A percentile compares a stretch with the other conserved stretches of the same genome.
Conservation (phyloP, 2,113 vertebrate species). For the Xerus inauris region DNA sequence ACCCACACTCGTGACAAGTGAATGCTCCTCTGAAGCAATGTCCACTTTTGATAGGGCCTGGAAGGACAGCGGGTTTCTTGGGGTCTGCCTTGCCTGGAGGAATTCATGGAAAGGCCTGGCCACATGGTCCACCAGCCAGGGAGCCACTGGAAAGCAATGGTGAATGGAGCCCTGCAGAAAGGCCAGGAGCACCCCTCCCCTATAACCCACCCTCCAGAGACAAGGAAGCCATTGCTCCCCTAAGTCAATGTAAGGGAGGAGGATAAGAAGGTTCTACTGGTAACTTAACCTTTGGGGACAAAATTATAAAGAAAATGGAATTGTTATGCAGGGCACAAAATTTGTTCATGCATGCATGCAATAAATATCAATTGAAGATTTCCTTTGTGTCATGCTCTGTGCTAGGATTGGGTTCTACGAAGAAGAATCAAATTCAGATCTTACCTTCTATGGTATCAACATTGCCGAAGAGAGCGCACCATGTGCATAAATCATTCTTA, state of each 20-base stretch:
- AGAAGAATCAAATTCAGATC: background rate
- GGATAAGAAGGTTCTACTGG: background rate
- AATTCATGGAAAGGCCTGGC: background rate
- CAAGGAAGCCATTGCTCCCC: background rate
- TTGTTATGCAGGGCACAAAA: background rate
- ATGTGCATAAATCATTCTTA: background rate
- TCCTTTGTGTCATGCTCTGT: background rate
- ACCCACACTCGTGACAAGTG: background rate
- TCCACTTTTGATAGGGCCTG: background rate
- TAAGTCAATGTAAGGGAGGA: background rate
- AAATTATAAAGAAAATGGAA: slow-evolving; percentile 20
- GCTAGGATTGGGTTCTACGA: background rate
- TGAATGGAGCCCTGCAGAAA: background rate
- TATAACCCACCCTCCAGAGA: background rate
- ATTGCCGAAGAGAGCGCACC: background rate
- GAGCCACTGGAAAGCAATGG: background rate
- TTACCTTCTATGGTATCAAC: background rate
- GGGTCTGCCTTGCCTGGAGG: background rate
- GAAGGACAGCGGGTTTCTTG: background rate
- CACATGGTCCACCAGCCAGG: background rate
- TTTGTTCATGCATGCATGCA: background rate
- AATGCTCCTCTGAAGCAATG: background rate
- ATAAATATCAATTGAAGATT: background rate
- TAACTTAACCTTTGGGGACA: background rate
- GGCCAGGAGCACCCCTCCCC: background rate